phyloP scores from a whole-genome alignment of 2,888 invertebrate species.

The Galerucella nymphaeae region DNA sequence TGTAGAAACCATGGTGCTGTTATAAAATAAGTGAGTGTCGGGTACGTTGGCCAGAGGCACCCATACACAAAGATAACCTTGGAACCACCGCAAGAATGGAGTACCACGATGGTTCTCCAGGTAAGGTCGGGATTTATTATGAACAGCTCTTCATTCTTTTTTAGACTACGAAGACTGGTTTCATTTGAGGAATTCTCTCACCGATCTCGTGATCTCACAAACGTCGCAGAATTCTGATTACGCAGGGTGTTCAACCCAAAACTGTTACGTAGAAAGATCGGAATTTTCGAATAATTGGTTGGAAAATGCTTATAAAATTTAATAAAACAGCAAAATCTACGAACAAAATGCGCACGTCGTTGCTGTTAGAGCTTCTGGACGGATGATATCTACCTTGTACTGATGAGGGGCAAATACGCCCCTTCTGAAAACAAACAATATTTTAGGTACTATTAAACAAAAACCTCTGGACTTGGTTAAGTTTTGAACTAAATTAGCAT shows the following conservation, averaged over 20 bases:
- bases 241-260: neutral
- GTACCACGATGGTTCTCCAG: conserved; percentile 54
- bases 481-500: too few relatives aligned
- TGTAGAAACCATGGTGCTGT: conserved; percentile 23
- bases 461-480: too few relatives aligned
- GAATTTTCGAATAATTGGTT: neutral
- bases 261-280: neutral
- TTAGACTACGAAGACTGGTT: conserved; percentile 34
- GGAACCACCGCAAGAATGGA: conserved; percentile 58
- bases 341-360: too few relatives aligned
- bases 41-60: conserved; percentile 60
- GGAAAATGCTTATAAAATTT: neutral
- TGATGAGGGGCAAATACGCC: too few relatives aligned
- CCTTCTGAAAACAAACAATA: too few relatives aligned
- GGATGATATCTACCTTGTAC: too few relatives aligned
- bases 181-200: conserved; percentile 29
- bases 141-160: conserved; percentile 37
- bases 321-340: neutral
- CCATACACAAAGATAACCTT: conserved; percentile 61
- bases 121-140: conserved; percentile 55
- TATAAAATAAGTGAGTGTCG: conserved; percentile 38
- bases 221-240: conserved; percentile 5
- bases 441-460: too few relatives aligned
- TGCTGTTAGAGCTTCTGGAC: too few relatives aligned
- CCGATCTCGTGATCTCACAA: conserved; percentile 7